Conservation (phyloP, 64 coral and sea anemone species). For the Catalaphyllia jardinei region DNA sequence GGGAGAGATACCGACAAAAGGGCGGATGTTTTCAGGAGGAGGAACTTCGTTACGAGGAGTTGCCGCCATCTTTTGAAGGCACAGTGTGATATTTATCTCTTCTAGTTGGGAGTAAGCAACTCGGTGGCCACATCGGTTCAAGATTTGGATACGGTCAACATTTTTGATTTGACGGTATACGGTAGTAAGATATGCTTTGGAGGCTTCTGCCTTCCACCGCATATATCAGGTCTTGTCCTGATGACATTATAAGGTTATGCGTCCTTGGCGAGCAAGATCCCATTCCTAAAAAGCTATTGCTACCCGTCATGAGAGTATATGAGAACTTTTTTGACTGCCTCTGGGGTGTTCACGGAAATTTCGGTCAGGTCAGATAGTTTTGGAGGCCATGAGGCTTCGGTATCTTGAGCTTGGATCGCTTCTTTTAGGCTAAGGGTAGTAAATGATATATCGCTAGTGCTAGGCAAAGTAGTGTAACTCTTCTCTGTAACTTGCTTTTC, state of each 20-base stretch:
- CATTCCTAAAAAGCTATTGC: not conserved
- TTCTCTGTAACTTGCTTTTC: too few relatives aligned
- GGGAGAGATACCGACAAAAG: too few relatives aligned
- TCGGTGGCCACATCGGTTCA: conserved; percentile 44
- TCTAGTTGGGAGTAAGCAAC: conserved; percentile 42
- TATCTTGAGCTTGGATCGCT: too few relatives aligned
- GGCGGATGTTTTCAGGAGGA: too few relatives aligned
- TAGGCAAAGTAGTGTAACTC: too few relatives aligned
- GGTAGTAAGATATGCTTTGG: conserved; percentile 64
- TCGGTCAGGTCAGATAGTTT: too few relatives aligned
- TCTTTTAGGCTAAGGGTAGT: too few relatives aligned
- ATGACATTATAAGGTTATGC: conserved; percentile 41
- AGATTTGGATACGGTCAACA: conserved; percentile 14
- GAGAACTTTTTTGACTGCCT: conserved; percentile 12
- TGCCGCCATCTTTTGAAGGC: conserved; percentile 54
- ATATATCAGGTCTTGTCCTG: conserved; percentile 48
- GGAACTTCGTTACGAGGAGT: too few relatives aligned
- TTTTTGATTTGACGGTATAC: conserved; percentile 59
- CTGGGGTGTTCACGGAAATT: conserved; percentile 23
- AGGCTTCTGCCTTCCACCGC: conserved; percentile 45
- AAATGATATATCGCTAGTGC: too few relatives aligned
- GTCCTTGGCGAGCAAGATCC: conserved; percentile 25
- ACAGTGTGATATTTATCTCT: conserved; percentile 53
- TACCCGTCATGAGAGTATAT: not conserved
- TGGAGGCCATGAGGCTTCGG: too few relatives aligned